Evolutionary conservation across 1,140 invertebrate species (phyloP).

Genomic region (Drosophila rhopaloa): DNA sequence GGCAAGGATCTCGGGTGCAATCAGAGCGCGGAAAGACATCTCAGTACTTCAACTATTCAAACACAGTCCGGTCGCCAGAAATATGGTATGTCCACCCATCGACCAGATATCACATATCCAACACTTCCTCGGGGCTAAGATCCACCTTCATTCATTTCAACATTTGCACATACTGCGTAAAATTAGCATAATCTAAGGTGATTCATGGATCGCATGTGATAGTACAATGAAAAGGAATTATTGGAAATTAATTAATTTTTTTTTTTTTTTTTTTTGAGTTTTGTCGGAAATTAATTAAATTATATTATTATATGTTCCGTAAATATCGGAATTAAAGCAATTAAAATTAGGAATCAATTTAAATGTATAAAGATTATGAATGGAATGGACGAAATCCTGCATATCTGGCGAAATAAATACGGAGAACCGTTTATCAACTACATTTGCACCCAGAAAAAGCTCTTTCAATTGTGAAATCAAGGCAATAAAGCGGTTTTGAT

Average conservation of each 20-base stretch:
- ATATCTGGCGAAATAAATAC: no score
- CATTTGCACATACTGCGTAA: no score
- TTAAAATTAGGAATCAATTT: no score
- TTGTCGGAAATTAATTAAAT: no score
- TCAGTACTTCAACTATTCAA: neutral
- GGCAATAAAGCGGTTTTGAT: constrained; percentile 8
- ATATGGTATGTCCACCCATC: constrained; percentile 57
- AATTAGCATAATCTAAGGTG: neutral
- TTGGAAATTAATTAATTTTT: no score
- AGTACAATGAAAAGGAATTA: neutral
- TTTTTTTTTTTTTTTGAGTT: no score
- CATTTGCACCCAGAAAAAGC: neutral
- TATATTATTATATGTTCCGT: no score
- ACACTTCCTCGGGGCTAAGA: neutral
- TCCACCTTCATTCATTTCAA: neutral
- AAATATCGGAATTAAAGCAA: no score
- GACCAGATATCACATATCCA: neutral
- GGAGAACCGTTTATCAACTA: no score
- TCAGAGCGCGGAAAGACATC: neutral
- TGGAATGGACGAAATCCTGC: no score
- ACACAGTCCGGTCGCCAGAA: neutral
- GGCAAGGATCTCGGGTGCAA: constrained; percentile 20
- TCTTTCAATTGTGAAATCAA: constrained; percentile 36
- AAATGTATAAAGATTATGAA: no score
- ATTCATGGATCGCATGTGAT: neutral